Evolutionary conservation across 2,113 vertebrate genomes (phyloP), one percentile per base, ranked within the genome.

Genomic region (Psammodynastes pulverulentus): DNA sequence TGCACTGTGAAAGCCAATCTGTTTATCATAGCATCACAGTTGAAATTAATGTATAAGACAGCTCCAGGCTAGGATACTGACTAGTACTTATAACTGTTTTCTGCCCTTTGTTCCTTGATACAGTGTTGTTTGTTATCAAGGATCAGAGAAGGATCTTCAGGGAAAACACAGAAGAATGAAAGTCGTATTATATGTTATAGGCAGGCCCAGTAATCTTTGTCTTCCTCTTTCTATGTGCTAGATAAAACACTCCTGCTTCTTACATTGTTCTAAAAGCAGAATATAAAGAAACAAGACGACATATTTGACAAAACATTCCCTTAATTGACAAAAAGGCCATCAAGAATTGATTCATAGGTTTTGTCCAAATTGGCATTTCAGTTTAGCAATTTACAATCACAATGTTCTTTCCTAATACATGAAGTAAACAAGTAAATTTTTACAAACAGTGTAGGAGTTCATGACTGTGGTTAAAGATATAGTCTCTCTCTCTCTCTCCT

Each of bases 281-380:
- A 19, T 21, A 3, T 88, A 92, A 90, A 92, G 85, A 1, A 92
- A 52, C 24, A 91, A 34, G 79, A 94, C 8, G 13, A 93, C 1
- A 0, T 49, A 0, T 87, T 90, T 84, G 15, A 84, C 84, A 52
- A 84, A 91, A 0, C 49, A 79, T 92, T 94, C 94, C 92, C 89
- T 92, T 93, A 94, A 93, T 52, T 87, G 79, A 93, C 43, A 56
- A 56, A 9, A 86, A 89, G 88, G 46, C 26, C 7, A 1, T 92
- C 9, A 87, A 17, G 34, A 9, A 94, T 79, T 0, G 17, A 39
- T 79, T 19, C n/a, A 72, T 72, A 72, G n/a, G 8, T 39, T 3
- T 21, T 72, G 91, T 91, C 94, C 92, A 49, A 39, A 92, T 0
- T 54, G 5, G 54, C 94, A 85, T 88, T 54, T 94, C 1, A 92